phyloP scores from a whole-genome alignment of 1,140 invertebrate genomes.

The Melipona quadrifasciata region DNA sequence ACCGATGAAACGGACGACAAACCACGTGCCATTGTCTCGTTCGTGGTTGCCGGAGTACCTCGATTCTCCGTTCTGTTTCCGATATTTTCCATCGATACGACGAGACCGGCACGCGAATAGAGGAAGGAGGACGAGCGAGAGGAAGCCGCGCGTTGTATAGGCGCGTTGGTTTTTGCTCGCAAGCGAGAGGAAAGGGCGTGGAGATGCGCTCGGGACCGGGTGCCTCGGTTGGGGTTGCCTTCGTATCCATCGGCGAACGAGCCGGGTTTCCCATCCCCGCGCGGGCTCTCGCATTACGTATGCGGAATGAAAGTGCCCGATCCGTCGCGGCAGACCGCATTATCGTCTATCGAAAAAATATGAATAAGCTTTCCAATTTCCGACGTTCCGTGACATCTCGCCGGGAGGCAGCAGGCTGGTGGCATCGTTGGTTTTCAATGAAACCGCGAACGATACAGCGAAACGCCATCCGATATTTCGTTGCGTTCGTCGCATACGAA shows the following conservation, averaged over 20 bases:
- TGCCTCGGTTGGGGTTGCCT: conserved; percentile 6
- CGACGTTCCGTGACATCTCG: conserved; percentile 81
- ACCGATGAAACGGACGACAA: not conserved
- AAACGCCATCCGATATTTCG: conserved; percentile 80
- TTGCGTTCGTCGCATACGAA: conserved; percentile 67
- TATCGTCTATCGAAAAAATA: conserved; percentile 78
- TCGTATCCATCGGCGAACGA: conserved; percentile 9
- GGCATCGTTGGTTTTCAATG: conserved; percentile 69
- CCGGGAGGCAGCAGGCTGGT: conserved; percentile 76
- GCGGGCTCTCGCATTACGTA: conserved; percentile 69
- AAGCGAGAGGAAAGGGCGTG: not conserved
- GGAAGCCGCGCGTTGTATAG: too few relatives aligned
- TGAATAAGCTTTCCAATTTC: conserved; percentile 82
- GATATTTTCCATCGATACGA: not conserved
- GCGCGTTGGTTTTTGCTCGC: not conserved
- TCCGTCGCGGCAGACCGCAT: conserved; percentile 45
- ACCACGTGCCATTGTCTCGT: not conserved
- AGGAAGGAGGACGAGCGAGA: too few relatives aligned
- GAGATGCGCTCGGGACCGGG: too few relatives aligned
- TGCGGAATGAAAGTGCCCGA: conserved; percentile 77
- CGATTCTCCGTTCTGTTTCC: not conserved
- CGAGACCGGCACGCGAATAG: not conserved
- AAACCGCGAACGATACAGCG: conserved; percentile 76
- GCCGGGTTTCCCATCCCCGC: not conserved
- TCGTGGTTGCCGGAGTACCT: not conserved